Evolutionary conservation across 2,113 vertebrate species (phyloP), one percentile per base, ranked within the genome.

Genomic region (Mustelus asterias): DNA sequence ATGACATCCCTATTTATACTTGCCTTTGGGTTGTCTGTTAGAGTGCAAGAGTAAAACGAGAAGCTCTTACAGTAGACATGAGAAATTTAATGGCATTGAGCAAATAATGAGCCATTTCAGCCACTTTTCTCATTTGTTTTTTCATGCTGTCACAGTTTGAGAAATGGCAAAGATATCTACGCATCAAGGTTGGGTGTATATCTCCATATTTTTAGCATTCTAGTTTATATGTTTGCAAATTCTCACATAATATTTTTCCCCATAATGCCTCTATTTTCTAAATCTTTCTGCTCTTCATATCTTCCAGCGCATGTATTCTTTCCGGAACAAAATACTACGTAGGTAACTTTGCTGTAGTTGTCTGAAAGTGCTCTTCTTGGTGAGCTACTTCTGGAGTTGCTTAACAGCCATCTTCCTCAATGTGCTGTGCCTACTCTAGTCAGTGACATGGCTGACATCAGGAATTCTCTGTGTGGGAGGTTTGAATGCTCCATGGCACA

Each of bases 161-260:
- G 94, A 97, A 97, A 96, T 98, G 97, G 97, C 97, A 97, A 97
- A 97, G 96, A 88, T 97, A 97, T 96, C 97, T 97, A 95, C 96
- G 95, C 60, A 97, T 96, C 96, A 97, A 98, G 97, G 97, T 98
- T 96, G 96, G 97, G 5, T 88, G 44, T 44, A 80, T 96, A 95
- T 67, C 41, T 60, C 94, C 26, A 26, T 92, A 92, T 60, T 63
- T 70, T 41, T 70, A 20, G 22, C 67, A 72, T 72, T 94, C 70
- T 94, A 33, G 29, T 41, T 8, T 22, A n/a, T 33, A 60, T 90
- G 24, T 60, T 60, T 90, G 20, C 86, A 89, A 24, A 13, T 89
- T 54, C 0, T 10, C 24, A 58, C 24, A 24, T 88, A 88, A 88
- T 54, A 9, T 24, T 0, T 26, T 80, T 80, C 11, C 37, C 33